Evolutionary conservation across 2,797 vertebrate genomes (phyloP), one percentile per base, ranked within the genome.

Genomic region (Enteromius paludinosus): DNA sequence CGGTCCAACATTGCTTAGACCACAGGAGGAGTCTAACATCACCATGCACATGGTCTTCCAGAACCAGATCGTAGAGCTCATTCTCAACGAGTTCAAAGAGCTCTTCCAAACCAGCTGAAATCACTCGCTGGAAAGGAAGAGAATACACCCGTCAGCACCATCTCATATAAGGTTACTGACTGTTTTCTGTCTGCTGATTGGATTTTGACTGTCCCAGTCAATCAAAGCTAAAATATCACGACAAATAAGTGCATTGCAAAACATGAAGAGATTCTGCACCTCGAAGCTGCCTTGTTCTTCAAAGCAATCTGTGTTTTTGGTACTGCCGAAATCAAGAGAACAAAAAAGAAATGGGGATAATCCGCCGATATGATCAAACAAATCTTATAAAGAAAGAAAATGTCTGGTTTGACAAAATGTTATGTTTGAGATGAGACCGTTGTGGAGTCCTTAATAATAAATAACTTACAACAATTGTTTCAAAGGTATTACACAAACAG

Each of bases 1-100:
- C 0, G 97, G 97, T 2, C 98, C 98, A 69, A 99, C 98, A 0
- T 87, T 99, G 85, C 95, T 99, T 75, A 92, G 95, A 15, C 97
- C 97, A 0, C 95, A 96, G 80, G 90, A 86, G 0, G 97, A 98
- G 91, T 96, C 96, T 41, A 97, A 93, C 89, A 96, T 98, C 93
- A 96, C 97, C 9, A 87, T 98, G 91, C 93, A 96, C 90, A 97
- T 98, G 97, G 96, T 97, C 61, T 98, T 96, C 92, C 98, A 99
- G 94, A 99, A 96, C 91, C 97, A 97, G 91, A 96, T 98, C 23
- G 97, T 98, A 83, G 97, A 99, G 87, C 95, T 96, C 81, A 91
- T 99, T 85, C 96, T 99, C 69, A 95, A 93, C n/a, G 93, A 96
- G 75, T 96, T 92, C 80, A 61, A 88, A 0, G 89, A 89, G 1